Base-by-base conservation (phyloP, 2,888 invertebrate species). In the Pollenia angustigena region DNA sequence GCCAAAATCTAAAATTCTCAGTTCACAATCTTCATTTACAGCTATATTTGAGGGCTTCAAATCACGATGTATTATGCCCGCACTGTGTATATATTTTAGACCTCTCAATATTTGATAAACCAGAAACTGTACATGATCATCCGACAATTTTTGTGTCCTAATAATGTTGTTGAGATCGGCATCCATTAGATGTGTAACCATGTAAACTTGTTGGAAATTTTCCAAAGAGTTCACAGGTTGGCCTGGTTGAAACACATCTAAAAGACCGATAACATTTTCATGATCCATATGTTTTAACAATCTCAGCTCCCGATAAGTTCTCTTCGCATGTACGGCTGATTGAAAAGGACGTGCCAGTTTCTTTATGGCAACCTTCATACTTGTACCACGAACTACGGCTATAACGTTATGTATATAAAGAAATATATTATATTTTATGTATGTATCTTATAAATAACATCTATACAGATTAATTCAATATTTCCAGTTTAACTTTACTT, bases 211-310 rank as follows among this genome's bases (percentile, higher is more conserved):
- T 92, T 97, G 96, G 93, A 99, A 98, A 90, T 97, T 96, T 88
- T 97, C 97, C 90, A 97, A 94, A 3, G 92, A 91, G 66, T 95
- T 95, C 0, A 91, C 89, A 62, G 95, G 95, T 78, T 95, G 95
- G 79, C 97, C 96, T 11, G 99, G 98, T 92, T 98, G 98, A 93
- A 99, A 99, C 2, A 98, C 98, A 94, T 99, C 99, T 88, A 99
- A 94, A 64, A 98, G 94, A 54, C 97, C 96, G 92, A 97, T 97
- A 91, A 99, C 98, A 95, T 99, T 99, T 94, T 99, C 99, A 94
- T 99, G 99, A 92, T 98, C 97, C 99, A 99, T 99, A 92, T 99
- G 99, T 93, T 99, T 98, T 80, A 99, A 95, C 95, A 99, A 96
- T 85, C 98, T 96, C 72, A 99, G 94, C 93, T 99, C 99, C 85